Percentiles rank a stretch among this genome's conserved stretches.
phyloP scores from a whole-genome alignment of 2,113 vertebrate genomes.

The Dicentrarchus labrax region DNA sequence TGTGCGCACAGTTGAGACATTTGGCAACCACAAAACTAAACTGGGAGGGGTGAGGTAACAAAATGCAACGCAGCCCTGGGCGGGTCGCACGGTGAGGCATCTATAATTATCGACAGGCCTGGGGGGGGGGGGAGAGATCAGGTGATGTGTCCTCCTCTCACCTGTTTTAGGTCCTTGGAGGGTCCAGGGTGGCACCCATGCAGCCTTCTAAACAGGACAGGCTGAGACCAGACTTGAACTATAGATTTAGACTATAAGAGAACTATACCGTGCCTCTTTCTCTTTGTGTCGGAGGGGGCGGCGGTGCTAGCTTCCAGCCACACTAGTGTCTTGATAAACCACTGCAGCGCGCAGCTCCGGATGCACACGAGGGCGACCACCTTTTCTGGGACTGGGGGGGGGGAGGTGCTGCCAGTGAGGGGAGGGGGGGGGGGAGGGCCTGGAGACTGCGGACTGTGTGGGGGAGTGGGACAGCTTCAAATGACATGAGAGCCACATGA shows the following conservation, averaged over 20 bases:
- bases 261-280: conserved; percentile 67
- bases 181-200: conserved; percentile 58
- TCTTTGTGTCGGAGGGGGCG: conserved; percentile 48
- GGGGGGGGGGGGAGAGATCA: conserved; percentile 11
- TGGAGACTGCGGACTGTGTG: conserved; percentile 59
- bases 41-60: conserved; percentile 23
- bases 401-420: conserved; percentile 42
- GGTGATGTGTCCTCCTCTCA: conserved; percentile 10
- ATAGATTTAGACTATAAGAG: conserved; percentile 59
- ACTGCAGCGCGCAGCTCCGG: conserved; percentile 61
- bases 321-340: conserved; percentile 73
- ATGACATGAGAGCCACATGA: conserved; percentile 73
- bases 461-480: conserved; percentile 69
- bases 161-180: conserved; percentile 40
- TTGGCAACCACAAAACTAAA: conserved; percentile 68
- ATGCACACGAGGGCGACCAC: conserved; percentile 53
- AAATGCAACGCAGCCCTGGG: conserved; percentile 37
- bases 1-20: conserved; percentile 64
- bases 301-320: conserved; percentile 67
- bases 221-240: conserved; percentile 62
- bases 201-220: conserved; percentile 50
- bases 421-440: not conserved
- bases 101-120: conserved; percentile 33
- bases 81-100: conserved; percentile 38
- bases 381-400: conserved; percentile 37